Conservation (phyloP, 2,888 invertebrate genomes). For the Tiphia femorata region DNA sequence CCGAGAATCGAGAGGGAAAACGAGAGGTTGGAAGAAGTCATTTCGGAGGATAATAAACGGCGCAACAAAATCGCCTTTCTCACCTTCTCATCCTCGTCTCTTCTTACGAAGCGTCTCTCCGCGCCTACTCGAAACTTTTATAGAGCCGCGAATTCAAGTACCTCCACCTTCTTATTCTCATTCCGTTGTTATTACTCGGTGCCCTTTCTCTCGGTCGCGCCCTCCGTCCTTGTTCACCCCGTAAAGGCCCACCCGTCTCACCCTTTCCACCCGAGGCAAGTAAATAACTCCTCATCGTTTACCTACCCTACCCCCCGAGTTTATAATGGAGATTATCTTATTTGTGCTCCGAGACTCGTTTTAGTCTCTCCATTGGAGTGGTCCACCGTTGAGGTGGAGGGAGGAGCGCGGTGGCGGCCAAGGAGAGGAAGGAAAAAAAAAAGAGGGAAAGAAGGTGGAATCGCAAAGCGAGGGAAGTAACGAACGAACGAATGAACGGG, state of each 20-base stretch:
- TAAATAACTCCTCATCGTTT: conserved; percentile 66
- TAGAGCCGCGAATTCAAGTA: conserved; percentile 40
- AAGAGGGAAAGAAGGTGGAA: conserved; percentile 8
- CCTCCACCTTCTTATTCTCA: conserved; percentile 55
- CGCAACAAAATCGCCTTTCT: conserved; percentile 10
- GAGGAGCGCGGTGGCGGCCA: conserved; percentile 15
- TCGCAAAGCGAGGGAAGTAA: not conserved
- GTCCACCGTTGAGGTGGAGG: conserved; percentile 27
- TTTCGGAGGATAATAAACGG: conserved; percentile 41
- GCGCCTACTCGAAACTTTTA: conserved; percentile 36
- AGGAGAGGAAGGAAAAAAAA: not conserved
- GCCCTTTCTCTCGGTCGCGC: conserved; percentile 41
- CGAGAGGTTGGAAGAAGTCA: conserved; percentile 30
- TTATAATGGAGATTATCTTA: conserved; percentile 69
- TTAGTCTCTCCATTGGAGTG: conserved; percentile 21
- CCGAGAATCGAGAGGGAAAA: conserved; percentile 26
- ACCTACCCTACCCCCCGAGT: conserved; percentile 61
- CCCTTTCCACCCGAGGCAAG: conserved; percentile 49
- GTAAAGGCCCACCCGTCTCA: conserved; percentile 19
- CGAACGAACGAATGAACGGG: not conserved
- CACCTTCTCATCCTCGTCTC: not conserved
- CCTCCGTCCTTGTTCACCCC: conserved; percentile 9
- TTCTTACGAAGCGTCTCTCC: conserved; percentile 7
- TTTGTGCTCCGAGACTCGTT: conserved; percentile 61
- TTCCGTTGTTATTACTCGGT: conserved; percentile 62